Conservation (phyloP, 2,888 invertebrate genomes). For the Dastarcus helophoroides region DNA sequence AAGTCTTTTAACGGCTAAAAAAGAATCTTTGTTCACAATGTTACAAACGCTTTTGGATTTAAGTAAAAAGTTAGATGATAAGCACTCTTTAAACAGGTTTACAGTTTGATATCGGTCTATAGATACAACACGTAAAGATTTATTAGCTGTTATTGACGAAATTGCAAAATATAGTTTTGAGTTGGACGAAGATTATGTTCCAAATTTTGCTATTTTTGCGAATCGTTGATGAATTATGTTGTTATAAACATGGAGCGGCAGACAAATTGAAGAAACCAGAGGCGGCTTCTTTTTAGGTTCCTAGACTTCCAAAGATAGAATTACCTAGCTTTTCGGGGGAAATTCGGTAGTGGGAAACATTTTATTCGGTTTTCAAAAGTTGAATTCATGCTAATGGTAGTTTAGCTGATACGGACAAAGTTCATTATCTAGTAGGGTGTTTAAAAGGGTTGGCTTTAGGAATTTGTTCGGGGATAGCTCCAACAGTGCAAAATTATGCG, state of each 20-base stretch:
- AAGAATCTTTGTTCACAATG: no score
- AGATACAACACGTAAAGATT: no score
- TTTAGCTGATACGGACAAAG: conserved; percentile 1
- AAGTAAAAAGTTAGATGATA: no score
- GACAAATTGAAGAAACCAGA: neutral
- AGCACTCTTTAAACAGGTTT: no score
- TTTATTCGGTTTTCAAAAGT: conserved; percentile 1
- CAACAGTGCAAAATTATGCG: neutral
- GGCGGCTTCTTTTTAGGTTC: no score
- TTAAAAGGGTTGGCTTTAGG: neutral
- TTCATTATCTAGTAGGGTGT: conserved; percentile 3
- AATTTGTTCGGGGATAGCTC: conserved; percentile 2
- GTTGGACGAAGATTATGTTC: neutral
- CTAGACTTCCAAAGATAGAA: neutral
- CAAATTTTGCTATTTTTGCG: neutral
- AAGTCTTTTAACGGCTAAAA: no score
- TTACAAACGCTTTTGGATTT: no score
- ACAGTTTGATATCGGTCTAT: no score
- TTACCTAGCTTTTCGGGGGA: neutral
- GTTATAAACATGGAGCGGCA: conserved; percentile 1
- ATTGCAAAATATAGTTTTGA: neutral
- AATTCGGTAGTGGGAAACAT: neutral
- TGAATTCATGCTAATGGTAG: neutral
- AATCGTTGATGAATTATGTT: neutral
- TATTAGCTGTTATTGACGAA: conserved; percentile 1